phyloP scores from a whole-genome alignment of 2,113 vertebrate genomes.

The Etheostoma spectabile region DNA sequence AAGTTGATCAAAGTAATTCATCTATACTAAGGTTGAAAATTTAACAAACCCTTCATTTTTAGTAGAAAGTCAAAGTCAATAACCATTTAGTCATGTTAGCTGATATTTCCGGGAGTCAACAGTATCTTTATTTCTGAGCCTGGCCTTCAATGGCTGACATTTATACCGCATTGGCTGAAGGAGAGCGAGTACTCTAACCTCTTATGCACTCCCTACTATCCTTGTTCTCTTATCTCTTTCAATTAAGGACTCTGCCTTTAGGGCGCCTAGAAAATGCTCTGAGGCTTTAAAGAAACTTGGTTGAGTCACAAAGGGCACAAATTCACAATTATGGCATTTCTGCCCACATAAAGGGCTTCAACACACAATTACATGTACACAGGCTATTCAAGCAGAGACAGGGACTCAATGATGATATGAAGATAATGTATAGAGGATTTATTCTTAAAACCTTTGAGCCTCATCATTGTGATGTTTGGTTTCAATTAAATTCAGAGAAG shows the following conservation, averaged over 20 bases:
- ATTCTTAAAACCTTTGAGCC: conserved; percentile 7
- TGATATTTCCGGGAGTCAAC: conserved; percentile 64
- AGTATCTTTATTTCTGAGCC: conserved; percentile 37
- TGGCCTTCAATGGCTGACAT: conserved; percentile 75
- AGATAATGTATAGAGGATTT: neutral
- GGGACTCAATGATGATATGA: neutral
- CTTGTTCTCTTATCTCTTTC: conserved; percentile 71
- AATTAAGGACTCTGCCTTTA: conserved; percentile 58
- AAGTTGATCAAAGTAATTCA: neutral
- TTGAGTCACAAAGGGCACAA: conserved; percentile 48
- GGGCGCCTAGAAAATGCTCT: conserved; percentile 28
- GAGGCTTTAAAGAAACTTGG: conserved; percentile 50
- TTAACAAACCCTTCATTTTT: neutral
- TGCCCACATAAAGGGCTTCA: neutral
- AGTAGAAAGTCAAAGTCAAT: neutral
- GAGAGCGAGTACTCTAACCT: conserved; percentile 51
- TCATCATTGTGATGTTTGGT: conserved; percentile 35
- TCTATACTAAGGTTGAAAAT: conserved; percentile 6
- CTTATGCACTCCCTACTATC: conserved; percentile 43
- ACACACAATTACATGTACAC: neutral
- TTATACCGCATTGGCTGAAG: conserved; percentile 61
- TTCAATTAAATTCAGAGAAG: conserved; percentile 52
- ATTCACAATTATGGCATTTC: conserved; percentile 45
- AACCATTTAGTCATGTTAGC: neutral
- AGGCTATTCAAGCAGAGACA: conserved; percentile 6